These are phyloP conservation scores for Vanacampus margaritifer DNA, from an alignment of 2,113 vertebrate genomes.

Conservation along the genomic window DNA sequence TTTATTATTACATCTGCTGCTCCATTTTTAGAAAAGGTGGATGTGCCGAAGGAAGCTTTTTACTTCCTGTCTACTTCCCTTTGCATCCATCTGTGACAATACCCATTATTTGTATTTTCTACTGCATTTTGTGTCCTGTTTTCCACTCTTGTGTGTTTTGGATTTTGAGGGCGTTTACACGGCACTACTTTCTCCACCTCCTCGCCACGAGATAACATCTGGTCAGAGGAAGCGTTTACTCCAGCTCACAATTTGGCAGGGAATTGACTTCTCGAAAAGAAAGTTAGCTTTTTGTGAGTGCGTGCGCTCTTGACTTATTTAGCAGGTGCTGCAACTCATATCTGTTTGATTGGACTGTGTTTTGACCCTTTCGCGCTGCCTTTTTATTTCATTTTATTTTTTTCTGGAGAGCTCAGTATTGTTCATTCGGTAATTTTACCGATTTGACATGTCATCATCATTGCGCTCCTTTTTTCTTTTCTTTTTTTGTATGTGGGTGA, in stretches of 20 bases:
- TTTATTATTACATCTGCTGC: slow-evolving; percentile 25
- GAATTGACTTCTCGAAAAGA: neutral
- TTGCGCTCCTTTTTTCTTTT: no score
- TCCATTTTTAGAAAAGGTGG: slow-evolving; percentile 15
- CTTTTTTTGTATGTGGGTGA: no score
- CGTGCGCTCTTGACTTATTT: neutral
- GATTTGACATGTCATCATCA: no score
- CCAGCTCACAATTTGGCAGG: neutral
- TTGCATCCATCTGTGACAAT: neutral
- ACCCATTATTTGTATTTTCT: no score
- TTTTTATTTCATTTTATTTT: no score
- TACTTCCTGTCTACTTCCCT: neutral
- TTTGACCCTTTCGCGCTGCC: no score
- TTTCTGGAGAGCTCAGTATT: no score
- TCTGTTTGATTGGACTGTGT: no score
- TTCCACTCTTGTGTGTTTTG: neutral
- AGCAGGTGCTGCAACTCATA: neutral
- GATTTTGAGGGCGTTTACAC: slow-evolving; percentile 13
- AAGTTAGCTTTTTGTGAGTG: neutral
- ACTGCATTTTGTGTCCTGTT: neutral
- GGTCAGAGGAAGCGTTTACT: neutral
- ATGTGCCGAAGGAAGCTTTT: slow-evolving; percentile 10
- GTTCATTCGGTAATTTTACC: no score
- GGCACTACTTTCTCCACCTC: slow-evolving; percentile 5
- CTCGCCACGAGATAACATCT: slow-evolving; percentile 19